Evolutionary conservation across 2,113 vertebrate species (phyloP), one percentile per base, ranked within the genome.

Genomic region (Chrysemys picta): DNA sequence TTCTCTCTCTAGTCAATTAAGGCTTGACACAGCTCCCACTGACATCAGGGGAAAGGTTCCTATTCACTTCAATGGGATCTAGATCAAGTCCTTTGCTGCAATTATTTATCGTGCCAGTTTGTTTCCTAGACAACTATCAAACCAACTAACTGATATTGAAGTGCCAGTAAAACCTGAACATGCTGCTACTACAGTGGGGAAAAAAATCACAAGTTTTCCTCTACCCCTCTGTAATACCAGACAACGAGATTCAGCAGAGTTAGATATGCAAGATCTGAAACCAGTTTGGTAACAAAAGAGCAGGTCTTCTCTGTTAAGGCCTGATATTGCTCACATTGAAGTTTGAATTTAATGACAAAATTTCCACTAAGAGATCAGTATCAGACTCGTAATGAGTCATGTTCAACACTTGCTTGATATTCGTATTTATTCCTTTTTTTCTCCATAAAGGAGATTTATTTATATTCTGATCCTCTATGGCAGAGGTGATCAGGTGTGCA

Each of bases 151-250:
- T 49, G 80, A 94, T 94, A 76, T 2, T 87, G 65, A 50, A 88
- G 56, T 89, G 96, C 90, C 96, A 95, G 96, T 95, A 97, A 93
- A 97, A 96, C 89, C 96, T 96, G 95, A 19, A 97, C 95, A 95
- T 8, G 54, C 91, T 56, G 94, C 50, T 90, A 87, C 91, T 90
- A 96, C 91, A 90, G 0, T 9, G 31, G 62, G 83, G 62, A 14
- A 31, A 62, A 59, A 62, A 62, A 62, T 31, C 80, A 50, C 75
- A 85, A 62, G 90, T 85, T 75, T 90, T 90, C 8, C 1, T 84
- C 80, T 91, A 93, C 89, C 87, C 83, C 84, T 80, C 90, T 72
- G 16, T 6, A 72, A 13, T 78, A 90, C 83, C 90, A 96, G 83
- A 95, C 89, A 84, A 94, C 22, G 83, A 95, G 96, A 97, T 96